Evolutionary conservation across 30 jellyfish, hydroid and myxozoan species (phyloP).

Genomic region (Cassiopea xamachana): DNA sequence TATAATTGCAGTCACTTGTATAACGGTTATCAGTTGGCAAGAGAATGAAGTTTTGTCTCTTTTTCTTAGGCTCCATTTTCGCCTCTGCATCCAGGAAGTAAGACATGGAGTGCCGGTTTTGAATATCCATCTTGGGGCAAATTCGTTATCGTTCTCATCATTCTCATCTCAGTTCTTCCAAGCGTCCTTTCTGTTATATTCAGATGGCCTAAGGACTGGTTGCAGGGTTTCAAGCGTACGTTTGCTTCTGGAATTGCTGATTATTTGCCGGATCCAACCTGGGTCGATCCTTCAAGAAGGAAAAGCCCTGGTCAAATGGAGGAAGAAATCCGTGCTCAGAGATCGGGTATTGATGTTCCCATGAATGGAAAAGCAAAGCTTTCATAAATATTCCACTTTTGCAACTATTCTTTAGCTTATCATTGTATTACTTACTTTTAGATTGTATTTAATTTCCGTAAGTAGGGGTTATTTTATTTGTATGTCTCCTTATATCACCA

Average conservation of each 20-base stretch:
- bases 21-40: too few species aligned
- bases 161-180: conserved; percentile 74
- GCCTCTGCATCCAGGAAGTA: conserved; percentile 79
- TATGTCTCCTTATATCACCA: too few species aligned
- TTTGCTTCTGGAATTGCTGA: conserved; percentile 65
- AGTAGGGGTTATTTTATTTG: neutral
- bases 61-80: conserved; percentile 85
- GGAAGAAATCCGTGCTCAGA: conserved; percentile 43
- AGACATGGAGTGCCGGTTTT: conserved; percentile 71
- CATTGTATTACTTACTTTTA: neutral
- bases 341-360: conserved; percentile 34
- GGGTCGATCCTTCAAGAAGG: conserved; percentile 83
- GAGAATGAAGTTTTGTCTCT: too few species aligned
- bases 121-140: conserved; percentile 91
- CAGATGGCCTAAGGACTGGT: conserved; percentile 89
- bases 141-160: conserved; percentile 71
- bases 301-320: conserved; percentile 81
- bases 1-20: too few species aligned
- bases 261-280: conserved; percentile 90
- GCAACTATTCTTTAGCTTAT: neutral
- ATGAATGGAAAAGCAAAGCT: conserved; percentile 38
- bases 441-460: neutral
- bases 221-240: conserved; percentile 67
- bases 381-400: neutral
- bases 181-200: conserved; percentile 61